Base-by-base conservation (phyloP, 2,888 invertebrate species). In the Conus canariensis region DNA sequence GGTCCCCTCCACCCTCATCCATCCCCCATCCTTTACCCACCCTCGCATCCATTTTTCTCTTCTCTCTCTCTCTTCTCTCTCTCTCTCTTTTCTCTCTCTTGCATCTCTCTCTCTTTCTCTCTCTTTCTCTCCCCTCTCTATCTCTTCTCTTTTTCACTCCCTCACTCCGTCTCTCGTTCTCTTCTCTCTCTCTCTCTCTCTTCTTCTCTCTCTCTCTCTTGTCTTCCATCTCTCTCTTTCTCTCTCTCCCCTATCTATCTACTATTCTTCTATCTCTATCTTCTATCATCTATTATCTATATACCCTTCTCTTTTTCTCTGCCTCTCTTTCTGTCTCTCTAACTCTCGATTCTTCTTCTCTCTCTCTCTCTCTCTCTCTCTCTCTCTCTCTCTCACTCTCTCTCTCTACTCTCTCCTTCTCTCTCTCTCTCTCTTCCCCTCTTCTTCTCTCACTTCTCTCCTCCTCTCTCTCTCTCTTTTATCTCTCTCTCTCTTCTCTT, bases 391-490 rank as follows among this genome's bases (percentile, higher is more conserved):
- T 2, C 64, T 16, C 64, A 14, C 1, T 3, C 3, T 2, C 2
- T 0, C 1, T 2, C 0, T 30, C 30, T 30, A 0, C 2, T 2
- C 2, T 2, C 2, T 2, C 3, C 16, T 16, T 3, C 3, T 3
- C 3, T 3, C 3, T 3, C 16, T 4, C 1, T 3, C 3, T 4
- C 3, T 4, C 0, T 4, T 64, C 64, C 3, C 16, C 64, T 3
- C 3, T 3, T 16, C 16, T 14, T 3, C 2, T 2, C 2, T 2
- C 2, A 0, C 2, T 2, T 30, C 30, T 30, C 30, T 2, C 2
- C 30, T 0, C 30, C 2, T 2, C 2, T 2, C 0, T 30, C 2
- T 2, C 30, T 30, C 2, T 30, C 30, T 0, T 2, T 2, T 30
- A 0, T 30, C 30, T 30, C 30, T 30, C 2, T 2, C 2, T 2